A percentile compares a stretch with the other conserved stretches of the same genome.
phyloP scores from a whole-genome alignment of 2,113 vertebrate genomes.

The Acanthisitta chloris region DNA sequence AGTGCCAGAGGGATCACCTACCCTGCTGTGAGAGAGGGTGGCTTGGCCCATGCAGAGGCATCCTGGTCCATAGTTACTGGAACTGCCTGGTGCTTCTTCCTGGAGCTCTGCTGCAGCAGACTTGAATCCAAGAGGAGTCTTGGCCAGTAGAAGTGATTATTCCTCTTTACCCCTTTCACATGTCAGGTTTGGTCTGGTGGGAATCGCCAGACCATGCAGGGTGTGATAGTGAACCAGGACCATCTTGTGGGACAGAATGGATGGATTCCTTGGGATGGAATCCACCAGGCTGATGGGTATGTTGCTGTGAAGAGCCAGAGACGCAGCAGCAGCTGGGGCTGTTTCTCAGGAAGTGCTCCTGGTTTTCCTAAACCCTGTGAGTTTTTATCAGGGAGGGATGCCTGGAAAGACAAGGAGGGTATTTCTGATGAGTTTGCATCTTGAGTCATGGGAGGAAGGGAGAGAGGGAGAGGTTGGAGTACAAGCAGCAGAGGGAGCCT shows the following conservation, averaged over 20 bases:
- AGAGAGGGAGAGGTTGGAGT: neutral
- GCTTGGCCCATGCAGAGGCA: neutral
- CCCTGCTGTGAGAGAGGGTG: neutral
- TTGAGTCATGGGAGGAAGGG: neutral
- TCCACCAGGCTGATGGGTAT: neutral
- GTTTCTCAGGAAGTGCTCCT: neutral
- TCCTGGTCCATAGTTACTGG: neutral
- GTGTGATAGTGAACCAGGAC: neutral
- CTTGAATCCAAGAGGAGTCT: neutral
- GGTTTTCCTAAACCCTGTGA: neutral
- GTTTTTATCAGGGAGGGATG: neutral
- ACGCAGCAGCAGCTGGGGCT: neutral
- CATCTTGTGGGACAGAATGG: neutral
- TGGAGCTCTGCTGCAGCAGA: neutral
- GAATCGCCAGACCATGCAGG: neutral
- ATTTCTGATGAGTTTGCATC: neutral
- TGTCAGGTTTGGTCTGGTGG: neutral
- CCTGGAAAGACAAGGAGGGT: neutral
- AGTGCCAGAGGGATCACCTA: fast-evolving
- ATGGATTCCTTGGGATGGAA: neutral
- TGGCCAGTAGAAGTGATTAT: neutral
- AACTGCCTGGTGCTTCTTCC: neutral
- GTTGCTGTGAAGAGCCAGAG: neutral
- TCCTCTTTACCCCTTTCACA: neutral
- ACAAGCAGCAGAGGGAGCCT: constrained; percentile 59